These are phyloP conservation scores for Aeoliscus strigatus DNA, from an alignment of 2,797 vertebrate species.

Conservation along the genomic window DNA sequence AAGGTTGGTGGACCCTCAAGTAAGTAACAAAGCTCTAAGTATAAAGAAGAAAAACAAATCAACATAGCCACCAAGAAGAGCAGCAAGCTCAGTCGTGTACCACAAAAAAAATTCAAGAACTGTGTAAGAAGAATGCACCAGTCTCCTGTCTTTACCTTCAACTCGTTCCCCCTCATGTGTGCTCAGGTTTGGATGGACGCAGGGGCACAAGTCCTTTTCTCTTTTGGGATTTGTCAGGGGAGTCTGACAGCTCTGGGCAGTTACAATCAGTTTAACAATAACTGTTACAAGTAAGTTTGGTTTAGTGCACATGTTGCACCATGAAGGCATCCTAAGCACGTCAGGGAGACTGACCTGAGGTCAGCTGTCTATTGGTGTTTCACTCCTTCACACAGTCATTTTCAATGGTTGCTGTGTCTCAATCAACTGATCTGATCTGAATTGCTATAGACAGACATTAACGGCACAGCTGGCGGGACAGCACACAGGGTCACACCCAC, in stretches of 20 bases:
- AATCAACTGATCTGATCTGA: no score
- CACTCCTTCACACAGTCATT: no score
- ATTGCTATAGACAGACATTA: no score
- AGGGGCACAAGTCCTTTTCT: conserved; percentile 91
- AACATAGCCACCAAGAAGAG: conserved; percentile 10
- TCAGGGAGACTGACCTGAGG: no score
- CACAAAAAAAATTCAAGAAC: background rate
- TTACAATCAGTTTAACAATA: conserved; percentile 90
- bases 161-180: conserved; percentile 35
- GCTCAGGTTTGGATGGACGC: conserved; percentile 92
- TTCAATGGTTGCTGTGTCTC: no score
- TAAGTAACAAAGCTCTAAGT: conserved; percentile 64
- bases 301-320: background rate
- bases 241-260: conserved; percentile 87
- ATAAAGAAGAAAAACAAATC: no score
- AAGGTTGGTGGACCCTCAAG: conserved; percentile 86
- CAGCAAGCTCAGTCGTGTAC: background rate
- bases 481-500: no score
- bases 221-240: conserved; percentile 87
- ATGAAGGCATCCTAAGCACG: no score
- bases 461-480: no score
- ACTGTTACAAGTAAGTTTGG: conserved; percentile 86
- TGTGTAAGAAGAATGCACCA: no score
- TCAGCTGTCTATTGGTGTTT: no score
- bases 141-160: no score